Evolutionary conservation across 2,797 vertebrate species (phyloP), one percentile per base, ranked within the genome.

Genomic region (Todus mexicanus): DNA sequence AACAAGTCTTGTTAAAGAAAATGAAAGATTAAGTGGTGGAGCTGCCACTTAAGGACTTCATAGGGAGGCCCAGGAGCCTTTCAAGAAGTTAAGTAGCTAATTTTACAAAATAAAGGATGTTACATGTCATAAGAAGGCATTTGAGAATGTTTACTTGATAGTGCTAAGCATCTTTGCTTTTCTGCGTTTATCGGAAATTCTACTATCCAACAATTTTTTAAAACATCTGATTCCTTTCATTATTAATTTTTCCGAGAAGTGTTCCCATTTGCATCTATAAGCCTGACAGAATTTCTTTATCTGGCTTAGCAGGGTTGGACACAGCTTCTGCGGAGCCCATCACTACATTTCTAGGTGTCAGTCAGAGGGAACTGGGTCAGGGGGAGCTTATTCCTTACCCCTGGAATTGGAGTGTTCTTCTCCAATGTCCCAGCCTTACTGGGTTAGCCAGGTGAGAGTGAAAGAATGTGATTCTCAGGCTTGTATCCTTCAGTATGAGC

Each of bases 1-100:
- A 87, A 56, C 2, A 4, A 37, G 47, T 78, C 66, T 82, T 57
- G 33, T 45, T 68, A 66, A 89, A 78, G 57, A 47, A 88, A 80
- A 84, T 29, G 9, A 69, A 69, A 59, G 53, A 66, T 57, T 22
- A 78, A 82, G 42, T 79, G 88, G 63, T 88, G 60, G 77, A 94
- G 43, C 54, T 95, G 63, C 70, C 35, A 38, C 43, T 82, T 94
- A 56, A 54, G 35, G 84, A 81, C 87, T 86, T 96, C 60, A 42
- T 21, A 77, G 59, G 56, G 48, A 88, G 92, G 70, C 76, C 81
- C 75, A 65, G 89, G 84, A 96, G 71, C 63, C 60, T 92, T 56
- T 95, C 92, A 61, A 73, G 77, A 94, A 93, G 89, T 95, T 93
- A 89, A 94, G 84, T 57, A 86, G 66, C 56, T 87, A 84, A 66